Evolutionary conservation across 2,888 invertebrate genomes (phyloP).

Genomic region (Brachycybe producta): DNA sequence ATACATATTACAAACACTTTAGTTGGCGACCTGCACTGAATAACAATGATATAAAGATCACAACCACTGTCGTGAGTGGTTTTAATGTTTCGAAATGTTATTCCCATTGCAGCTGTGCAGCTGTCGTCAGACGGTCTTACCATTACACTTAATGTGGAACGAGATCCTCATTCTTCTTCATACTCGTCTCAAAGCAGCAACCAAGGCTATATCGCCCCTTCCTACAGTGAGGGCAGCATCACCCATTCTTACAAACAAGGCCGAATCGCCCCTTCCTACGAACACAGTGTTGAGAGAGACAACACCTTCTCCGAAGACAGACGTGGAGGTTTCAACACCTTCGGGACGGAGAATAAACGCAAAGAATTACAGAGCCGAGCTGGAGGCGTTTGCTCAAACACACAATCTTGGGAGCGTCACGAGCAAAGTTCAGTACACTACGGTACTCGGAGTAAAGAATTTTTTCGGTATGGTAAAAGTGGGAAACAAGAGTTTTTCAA

Average conservation of each 20-base stretch:
- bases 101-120: constrained; percentile 7
- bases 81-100: background rate
- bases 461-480: constrained; percentile 17
- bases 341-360: constrained; percentile 14
- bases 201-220: background rate
- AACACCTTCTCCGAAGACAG: background rate
- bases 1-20: too few relatives aligned
- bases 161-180: constrained; percentile 5
- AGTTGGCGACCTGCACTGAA: too few relatives aligned
- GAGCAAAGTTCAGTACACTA: constrained; percentile 12
- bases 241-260: background rate
- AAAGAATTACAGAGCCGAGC: too few relatives aligned
- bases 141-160: constrained; percentile 6
- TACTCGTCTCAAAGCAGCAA: constrained; percentile 6
- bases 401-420: background rate
- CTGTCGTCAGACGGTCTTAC: constrained; percentile 5
- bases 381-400: constrained; percentile 1
- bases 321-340: constrained; percentile 10
- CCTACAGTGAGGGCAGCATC: background rate
- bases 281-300: background rate
- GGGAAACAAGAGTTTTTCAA: constrained; percentile 10
- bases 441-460: too few relatives aligned
- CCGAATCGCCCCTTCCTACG: too few relatives aligned
- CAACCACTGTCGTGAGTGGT: background rate
- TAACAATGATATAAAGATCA: too few relatives aligned